Evolutionary conservation across 2,888 invertebrate species (phyloP), one percentile per base, ranked within the genome.

Genomic region (Bedellia somnulentella): DNA sequence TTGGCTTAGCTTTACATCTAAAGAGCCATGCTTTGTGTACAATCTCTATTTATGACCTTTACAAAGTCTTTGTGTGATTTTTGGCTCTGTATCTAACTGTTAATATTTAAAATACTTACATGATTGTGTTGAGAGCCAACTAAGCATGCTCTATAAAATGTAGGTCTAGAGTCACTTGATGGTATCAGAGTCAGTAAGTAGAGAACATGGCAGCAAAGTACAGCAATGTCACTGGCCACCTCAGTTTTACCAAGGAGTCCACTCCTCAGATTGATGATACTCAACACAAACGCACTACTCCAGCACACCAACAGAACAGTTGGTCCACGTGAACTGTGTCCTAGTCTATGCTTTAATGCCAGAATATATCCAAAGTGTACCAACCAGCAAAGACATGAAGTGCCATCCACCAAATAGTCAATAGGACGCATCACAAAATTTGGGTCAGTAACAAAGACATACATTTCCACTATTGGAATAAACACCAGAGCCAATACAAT

Each of bases 351-450:
- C 42, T 85, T 83, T 32, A 90, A 58, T 3, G 85, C 82, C 41
- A 89, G 63, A 43, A 81, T 79, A 61, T 86, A 89, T 38, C 86
- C 81, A 43, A 88, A 82, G 61, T 95, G 93, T 11, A 90, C 78
- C 30, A 87, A 64, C 94, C 94, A 94, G 27, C 88, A 79, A 27
- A 91, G 58, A 39, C 84, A 83, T 51, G 89, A 81, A 3, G 86
- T 79, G 24, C 84, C 83, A 14, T 83, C 81, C 26, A 84, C 64
- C 24, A 91, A 78, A 49, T 87, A 85, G 54, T 89, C 87, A 31
- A 86, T 78, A 6, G 86, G 81, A 46, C 78, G 78, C 34, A 83
- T 59, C 31, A 59, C 49, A 39, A 68, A 61, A 24, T 67, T 49
- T 27, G 57, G 52, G 37, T 66, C 71, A 18, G 79, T 79, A 38